phyloP scores from a whole-genome alignment of 1,140 invertebrate species.

The Drosophila repleta region DNA sequence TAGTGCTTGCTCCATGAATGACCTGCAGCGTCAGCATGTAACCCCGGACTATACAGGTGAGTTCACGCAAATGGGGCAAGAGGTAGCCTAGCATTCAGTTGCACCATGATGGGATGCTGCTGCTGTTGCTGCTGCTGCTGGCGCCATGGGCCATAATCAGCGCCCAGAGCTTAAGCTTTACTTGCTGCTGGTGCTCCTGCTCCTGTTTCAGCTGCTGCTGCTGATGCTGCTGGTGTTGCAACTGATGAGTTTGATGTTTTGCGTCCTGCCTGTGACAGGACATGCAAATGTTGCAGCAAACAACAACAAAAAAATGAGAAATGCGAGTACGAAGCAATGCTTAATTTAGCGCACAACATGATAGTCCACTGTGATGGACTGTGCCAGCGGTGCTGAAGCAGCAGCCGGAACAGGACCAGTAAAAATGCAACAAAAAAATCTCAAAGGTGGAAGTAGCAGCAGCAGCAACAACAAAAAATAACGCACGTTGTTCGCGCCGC shows the following conservation, averaged over 20 bases:
- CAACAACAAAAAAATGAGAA: conserved; percentile 26
- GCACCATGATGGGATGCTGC: conserved; percentile 59
- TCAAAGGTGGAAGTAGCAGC: not conserved
- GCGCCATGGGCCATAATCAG: conserved; percentile 53
- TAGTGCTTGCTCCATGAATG: conserved; percentile 83
- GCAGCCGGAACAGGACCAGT: conserved; percentile 7
- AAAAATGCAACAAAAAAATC: conserved; percentile 27
- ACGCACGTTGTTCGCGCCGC: conserved; percentile 57
- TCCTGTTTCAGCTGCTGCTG: conserved; percentile 17
- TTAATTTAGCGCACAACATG: conserved; percentile 79
- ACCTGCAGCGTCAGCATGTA: conserved; percentile 83
- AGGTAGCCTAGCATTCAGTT: conserved; percentile 28
- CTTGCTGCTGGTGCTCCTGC: not conserved
- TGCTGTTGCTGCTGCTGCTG: not conserved
- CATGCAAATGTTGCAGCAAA: conserved; percentile 73
- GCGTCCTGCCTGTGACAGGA: conserved; percentile 75
- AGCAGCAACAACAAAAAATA: not conserved
- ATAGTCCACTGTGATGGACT: conserved; percentile 48
- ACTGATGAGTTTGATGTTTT: conserved; percentile 79
- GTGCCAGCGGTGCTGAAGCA: conserved; percentile 23
- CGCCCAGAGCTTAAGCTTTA: conserved; percentile 54
- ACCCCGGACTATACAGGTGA: conserved; percentile 85
- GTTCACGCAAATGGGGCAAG: conserved; percentile 31
- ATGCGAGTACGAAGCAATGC: conserved; percentile 58
- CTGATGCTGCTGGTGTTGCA: conserved; percentile 58